Evolutionary conservation across 1,140 invertebrate species (phyloP).

Genomic region (Hylyphantes graminicola): DNA sequence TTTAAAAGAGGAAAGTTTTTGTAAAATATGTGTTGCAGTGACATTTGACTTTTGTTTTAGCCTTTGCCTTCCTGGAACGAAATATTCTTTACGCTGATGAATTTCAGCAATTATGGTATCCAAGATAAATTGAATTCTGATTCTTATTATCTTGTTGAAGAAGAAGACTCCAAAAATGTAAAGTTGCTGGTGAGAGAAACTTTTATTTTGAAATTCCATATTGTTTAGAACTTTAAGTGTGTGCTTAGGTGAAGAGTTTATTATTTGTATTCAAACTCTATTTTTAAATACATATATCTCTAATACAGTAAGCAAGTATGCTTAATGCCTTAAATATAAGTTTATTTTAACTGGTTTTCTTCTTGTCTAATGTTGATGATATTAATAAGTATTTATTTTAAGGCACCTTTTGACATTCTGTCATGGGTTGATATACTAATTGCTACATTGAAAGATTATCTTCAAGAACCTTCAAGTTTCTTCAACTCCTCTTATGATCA

Average conservation of each 20-base stretch:
- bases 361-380: too few relatives aligned
- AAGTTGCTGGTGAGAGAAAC: background rate
- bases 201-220: background rate
- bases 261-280: background rate
- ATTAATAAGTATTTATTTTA: background rate
- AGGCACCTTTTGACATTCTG: background rate
- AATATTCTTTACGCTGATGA: slow-evolving; percentile 1
- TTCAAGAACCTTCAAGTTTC: background rate
- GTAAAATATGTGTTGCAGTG: background rate
- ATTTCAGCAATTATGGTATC: background rate
- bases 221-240: background rate
- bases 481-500: background rate
- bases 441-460: slow-evolving; percentile 1
- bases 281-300: background rate
- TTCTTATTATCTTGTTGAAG: background rate
- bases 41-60: background rate
- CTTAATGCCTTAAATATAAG: too few relatives aligned
- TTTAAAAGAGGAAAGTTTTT: background rate
- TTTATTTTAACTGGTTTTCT: too few relatives aligned
- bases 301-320: background rate
- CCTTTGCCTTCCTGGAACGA: slow-evolving; percentile 22
- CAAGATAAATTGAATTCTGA: background rate
- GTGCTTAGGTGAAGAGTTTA: background rate
- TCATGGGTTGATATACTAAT: slow-evolving; percentile 5
- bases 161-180: background rate